Evolutionary conservation across 2,888 invertebrate genomes (phyloP).

Genomic region (Eurytoma californica): DNA sequence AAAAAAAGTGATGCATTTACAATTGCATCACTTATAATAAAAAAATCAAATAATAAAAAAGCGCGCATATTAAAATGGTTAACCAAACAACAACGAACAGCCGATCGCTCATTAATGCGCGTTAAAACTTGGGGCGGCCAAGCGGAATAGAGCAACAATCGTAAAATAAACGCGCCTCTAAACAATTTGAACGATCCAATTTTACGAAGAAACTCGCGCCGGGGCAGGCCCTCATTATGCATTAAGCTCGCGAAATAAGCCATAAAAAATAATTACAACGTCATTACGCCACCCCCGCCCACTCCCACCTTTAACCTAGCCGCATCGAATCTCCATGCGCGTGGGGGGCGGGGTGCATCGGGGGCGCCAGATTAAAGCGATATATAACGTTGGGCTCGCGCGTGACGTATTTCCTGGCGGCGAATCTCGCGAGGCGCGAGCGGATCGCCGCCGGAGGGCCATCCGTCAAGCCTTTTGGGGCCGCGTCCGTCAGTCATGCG

Average conservation of each 20-base stretch:
- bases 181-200: conserved; percentile 9
- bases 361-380: conserved; percentile 42
- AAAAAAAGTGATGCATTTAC: too few relatives aligned
- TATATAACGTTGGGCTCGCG: conserved; percentile 45
- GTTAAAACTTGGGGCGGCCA: background rate
- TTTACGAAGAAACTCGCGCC: conserved; percentile 20
- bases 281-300: background rate
- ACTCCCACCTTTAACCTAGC: too few relatives aligned
- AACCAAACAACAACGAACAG: background rate
- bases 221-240: conserved; percentile 9
- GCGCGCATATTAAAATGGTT: background rate
- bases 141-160: conserved; percentile 1
- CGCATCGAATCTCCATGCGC: background rate
- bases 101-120: conserved; percentile 21
- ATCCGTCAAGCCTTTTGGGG: conserved; percentile 69
- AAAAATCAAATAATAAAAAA: background rate
- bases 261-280: conserved; percentile 43
- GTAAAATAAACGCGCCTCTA: conserved; percentile 9
- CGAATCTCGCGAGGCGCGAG: conserved; percentile 40
- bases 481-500: conserved; percentile 58
- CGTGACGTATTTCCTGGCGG: conserved; percentile 55
- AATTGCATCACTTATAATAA: too few relatives aligned
- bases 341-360: background rate
- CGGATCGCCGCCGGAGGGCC: conserved; percentile 62
- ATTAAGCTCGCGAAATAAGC: conserved; percentile 15